These are phyloP conservation scores for Pegea sp. DNA, from an alignment of 23 tunicate genomes.

Conservation along the genomic window DNA sequence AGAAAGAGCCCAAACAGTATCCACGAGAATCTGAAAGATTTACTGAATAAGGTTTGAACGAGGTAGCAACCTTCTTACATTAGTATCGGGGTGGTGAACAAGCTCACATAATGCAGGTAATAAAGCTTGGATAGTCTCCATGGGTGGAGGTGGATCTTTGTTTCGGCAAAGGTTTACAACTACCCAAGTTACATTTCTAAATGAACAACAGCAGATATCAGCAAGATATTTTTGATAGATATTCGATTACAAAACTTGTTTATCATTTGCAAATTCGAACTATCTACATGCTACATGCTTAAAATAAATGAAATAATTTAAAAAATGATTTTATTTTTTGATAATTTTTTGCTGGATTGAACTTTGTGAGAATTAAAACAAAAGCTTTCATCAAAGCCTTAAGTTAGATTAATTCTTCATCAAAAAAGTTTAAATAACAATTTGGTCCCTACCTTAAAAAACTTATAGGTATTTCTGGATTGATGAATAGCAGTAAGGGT, in stretches of 20 bases:
- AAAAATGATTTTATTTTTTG: too few species aligned
- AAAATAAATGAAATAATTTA: too few species aligned
- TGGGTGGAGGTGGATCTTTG: constrained; percentile 96
- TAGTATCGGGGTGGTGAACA: constrained; percentile 85
- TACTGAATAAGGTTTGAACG: not conserved
- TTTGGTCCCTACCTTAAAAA: constrained; percentile 44
- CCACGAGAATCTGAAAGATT: constrained; percentile 44
- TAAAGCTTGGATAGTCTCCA: constrained; percentile 61
- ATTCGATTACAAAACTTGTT: too few species aligned
- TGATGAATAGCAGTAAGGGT: constrained; percentile 78
- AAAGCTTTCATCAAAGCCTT: not conserved
- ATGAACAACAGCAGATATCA: too few species aligned
- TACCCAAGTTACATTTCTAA: constrained; percentile 96
- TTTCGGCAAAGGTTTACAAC: constrained; percentile 94
- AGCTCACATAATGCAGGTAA: constrained; percentile 94
- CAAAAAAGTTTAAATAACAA: not conserved
- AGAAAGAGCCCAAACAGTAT: constrained; percentile 96
- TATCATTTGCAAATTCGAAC: too few species aligned
- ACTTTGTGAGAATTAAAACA: too few species aligned
- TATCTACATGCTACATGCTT: too few species aligned
- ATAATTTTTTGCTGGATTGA: too few species aligned
- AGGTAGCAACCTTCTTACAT: constrained; percentile 22
- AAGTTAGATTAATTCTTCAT: not conserved
- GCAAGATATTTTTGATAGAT: too few species aligned
- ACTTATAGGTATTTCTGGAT: constrained; percentile 96